Conservation (phyloP, 2,797 vertebrate genomes). For the Loriculus beryllinus region DNA sequence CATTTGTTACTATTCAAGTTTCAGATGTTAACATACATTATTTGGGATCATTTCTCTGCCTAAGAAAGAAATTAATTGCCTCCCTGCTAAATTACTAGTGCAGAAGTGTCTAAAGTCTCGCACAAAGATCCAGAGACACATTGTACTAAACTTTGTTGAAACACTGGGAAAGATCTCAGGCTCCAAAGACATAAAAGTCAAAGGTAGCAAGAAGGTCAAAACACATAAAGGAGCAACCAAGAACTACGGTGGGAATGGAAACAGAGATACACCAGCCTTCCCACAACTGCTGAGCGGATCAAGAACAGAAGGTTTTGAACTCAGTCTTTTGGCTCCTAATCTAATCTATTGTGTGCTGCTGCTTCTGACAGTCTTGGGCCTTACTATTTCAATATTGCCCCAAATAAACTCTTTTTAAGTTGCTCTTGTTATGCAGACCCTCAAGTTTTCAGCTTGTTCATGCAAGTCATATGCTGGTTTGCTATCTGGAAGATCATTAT, state of each 20-base stretch:
- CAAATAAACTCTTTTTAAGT: not conserved
- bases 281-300: not conserved
- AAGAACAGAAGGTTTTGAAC: not conserved
- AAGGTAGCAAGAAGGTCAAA: conserved; percentile 11
- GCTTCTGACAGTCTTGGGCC: not conserved
- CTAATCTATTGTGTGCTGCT: not conserved
- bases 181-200: not conserved
- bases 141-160: not conserved
- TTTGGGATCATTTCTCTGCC: not conserved
- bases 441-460: not conserved
- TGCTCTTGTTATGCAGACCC: not conserved
- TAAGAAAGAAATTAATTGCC: not conserved
- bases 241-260: not conserved
- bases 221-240: not conserved
- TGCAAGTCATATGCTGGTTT: not conserved
- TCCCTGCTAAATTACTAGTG: not conserved
- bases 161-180: not conserved
- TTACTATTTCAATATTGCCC: not conserved
- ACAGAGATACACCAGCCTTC: not conserved
- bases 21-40: not conserved
- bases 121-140: not conserved
- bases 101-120: rapidly evolving
- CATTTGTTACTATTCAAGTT: not conserved
- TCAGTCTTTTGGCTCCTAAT: not conserved
- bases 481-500: not conserved